Conservation (phyloP, 1,140 invertebrate species). For the Atta colombica region DNA sequence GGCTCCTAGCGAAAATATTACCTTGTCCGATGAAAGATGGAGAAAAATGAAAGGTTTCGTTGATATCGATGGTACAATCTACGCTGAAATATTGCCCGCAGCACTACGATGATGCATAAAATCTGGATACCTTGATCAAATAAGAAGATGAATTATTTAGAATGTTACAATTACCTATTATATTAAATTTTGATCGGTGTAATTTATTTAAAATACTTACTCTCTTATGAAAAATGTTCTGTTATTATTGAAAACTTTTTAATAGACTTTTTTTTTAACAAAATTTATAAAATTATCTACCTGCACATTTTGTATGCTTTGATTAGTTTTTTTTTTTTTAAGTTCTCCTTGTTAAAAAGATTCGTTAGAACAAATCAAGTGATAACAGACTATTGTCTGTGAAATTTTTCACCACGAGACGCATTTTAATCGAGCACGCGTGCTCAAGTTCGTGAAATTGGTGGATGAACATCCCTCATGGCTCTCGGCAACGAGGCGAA, state of each 20-base stretch:
- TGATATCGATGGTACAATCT: slow-evolving; percentile 40
- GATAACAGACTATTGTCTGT: not conserved
- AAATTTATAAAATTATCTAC: not conserved
- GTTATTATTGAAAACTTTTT: not conserved
- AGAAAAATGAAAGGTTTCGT: slow-evolving; percentile 68
- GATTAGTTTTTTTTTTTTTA: not conserved
- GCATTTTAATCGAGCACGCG: slow-evolving; percentile 73
- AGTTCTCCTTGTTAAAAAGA: not conserved
- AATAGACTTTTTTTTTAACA: not conserved
- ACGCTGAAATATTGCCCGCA: slow-evolving; percentile 8
- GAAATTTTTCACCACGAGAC: slow-evolving; percentile 1
- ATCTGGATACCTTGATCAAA: not conserved
- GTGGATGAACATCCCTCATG: slow-evolving; percentile 57
- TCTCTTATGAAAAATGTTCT: not conserved
- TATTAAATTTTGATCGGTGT: not conserved
- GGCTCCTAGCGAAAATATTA: slow-evolving; percentile 67
- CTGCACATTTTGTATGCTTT: not conserved
- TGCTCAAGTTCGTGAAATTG: slow-evolving; percentile 76
- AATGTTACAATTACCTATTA: not conserved
- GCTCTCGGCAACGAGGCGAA: slow-evolving; percentile 47
- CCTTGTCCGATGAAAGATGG: slow-evolving; percentile 67
- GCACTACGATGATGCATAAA: not conserved
- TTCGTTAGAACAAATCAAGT: not conserved
- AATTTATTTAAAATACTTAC: slow-evolving; percentile 7
- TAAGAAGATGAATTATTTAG: slow-evolving; percentile 8